A percentile compares a stretch with the other conserved stretches of the same genome.
These are phyloP conservation scores for Papio anubis DNA, from an alignment of 2,113 vertebrate genomes.

Conservation along the genomic window DNA sequence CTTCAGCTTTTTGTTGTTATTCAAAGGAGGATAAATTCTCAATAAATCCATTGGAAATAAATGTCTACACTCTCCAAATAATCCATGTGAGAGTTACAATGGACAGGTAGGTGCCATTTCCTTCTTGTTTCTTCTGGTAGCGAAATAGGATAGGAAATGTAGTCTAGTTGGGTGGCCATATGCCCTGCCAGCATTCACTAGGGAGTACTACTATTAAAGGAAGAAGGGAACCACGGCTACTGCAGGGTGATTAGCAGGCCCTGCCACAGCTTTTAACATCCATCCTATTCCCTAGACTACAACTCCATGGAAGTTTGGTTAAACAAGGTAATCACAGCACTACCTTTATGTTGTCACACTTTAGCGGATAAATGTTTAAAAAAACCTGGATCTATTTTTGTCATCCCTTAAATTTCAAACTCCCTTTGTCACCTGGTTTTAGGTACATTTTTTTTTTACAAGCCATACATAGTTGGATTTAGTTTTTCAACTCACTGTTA, in stretches of 20 bases:
- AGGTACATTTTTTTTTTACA: background rate
- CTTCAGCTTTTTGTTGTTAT: background rate
- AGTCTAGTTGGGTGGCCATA: background rate
- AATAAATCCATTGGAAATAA: background rate
- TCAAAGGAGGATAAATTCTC: background rate
- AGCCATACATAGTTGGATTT: background rate
- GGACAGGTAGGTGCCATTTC: background rate
- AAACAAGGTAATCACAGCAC: background rate
- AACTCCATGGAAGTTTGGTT: background rate
- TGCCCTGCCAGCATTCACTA: background rate
- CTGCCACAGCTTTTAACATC: background rate
- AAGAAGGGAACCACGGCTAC: background rate
- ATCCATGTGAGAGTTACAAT: background rate
- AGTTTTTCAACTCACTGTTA: background rate
- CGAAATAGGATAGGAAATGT: background rate
- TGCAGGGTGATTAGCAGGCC: no score
- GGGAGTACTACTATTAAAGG: background rate
- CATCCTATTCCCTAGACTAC: background rate
- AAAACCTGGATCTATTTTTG: background rate
- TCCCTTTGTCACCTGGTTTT: background rate
- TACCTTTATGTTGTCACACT: background rate
- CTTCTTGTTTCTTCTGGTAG: background rate
- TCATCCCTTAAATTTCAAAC: background rate
- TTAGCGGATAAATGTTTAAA: background rate
- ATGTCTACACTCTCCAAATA: background rate